Base-by-base conservation (phyloP, 2,113 vertebrate genomes). In the Chaetodon trifascialis region DNA sequence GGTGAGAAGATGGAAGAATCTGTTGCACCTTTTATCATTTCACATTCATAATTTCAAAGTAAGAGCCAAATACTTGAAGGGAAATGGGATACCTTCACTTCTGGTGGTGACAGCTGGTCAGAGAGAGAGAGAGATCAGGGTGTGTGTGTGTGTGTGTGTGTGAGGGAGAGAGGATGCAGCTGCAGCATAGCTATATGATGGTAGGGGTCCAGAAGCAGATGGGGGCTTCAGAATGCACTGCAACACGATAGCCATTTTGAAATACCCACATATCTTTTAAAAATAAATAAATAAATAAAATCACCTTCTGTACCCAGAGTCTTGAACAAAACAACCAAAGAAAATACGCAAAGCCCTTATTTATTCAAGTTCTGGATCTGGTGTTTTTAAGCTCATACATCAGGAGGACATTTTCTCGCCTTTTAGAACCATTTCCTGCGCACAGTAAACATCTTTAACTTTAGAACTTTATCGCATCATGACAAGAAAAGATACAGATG, bases 21-120 rank as follows among this genome's bases (percentile, higher is more conserved):
- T 63, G 56, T 21, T 44, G 44, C 55, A 73, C 68, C 65, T 62
- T 62, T 81, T 65, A 59, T 84, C 58, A 80, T 79, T 85, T 70
- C n/a, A 78, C 58, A 54, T 83, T 63, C 52, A 59, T 56, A 79
- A 73, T 87, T 86, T 86, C 67, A 83, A 70, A 88, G 67, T 66
- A 65, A 80, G 66, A 74, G 42, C 42, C 68, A 77, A 90, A 88
- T 83, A 84, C 73, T 91, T 75, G 54, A 82, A 85, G 64, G n/a
- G 94, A 94, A 95, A 95, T 42, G 19, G 60, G 91, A 96, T 91
- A 91, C 68, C 82, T 86, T 84, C 58, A 83, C 86, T 88, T 91
- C 85, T 92, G 86, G 80, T 9, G 55, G 78, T 86, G 91, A 94
- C 95, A 95, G 95, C 93, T 95, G 95, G 92, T 92, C 74, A 77